Evolutionary conservation across 2,797 vertebrate species (phyloP).

Genomic region (Trachurus trachurus): DNA sequence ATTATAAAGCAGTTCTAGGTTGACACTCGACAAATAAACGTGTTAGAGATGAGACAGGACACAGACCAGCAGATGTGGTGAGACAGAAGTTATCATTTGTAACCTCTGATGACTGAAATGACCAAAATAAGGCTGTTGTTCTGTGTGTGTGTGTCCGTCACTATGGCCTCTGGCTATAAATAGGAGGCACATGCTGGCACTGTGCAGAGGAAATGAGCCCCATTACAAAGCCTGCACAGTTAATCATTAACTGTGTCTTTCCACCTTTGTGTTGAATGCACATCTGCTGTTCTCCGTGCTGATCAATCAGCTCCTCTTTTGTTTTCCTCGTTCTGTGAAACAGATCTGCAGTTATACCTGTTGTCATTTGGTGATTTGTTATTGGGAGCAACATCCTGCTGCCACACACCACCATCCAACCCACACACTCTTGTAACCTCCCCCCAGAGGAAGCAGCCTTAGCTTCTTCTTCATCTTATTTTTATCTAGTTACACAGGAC

Average conservation of each 20-base stretch:
- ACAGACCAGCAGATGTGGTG: neutral
- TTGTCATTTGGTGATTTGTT: too few relatives aligned
- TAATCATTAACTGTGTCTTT: constrained; percentile 44
- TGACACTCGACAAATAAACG: too few relatives aligned
- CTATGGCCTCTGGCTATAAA: constrained; percentile 21
- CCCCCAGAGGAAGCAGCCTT: too few relatives aligned
- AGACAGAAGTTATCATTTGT: neutral
- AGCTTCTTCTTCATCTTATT: too few relatives aligned
- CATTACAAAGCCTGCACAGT: constrained; percentile 38
- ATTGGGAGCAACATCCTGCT: too few relatives aligned
- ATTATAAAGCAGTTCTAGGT: too few relatives aligned
- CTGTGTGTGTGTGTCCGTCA: neutral
- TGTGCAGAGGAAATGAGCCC: constrained; percentile 47
- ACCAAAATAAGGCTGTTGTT: neutral
- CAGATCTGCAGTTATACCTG: too few relatives aligned
- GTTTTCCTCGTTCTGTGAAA: neutral
- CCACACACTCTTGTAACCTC: too few relatives aligned
- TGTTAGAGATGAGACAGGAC: neutral
- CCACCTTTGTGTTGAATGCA: constrained; percentile 15
- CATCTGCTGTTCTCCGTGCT: constrained; percentile 18
- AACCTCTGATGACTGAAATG: too few relatives aligned
- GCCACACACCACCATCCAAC: too few relatives aligned
- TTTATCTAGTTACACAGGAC: too few relatives aligned
- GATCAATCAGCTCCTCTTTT: constrained; percentile 21
- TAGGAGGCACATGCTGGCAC: constrained; percentile 46